Evolutionary conservation across 2,888 invertebrate species (phyloP).

Genomic region (Lithophane ornitopus): DNA sequence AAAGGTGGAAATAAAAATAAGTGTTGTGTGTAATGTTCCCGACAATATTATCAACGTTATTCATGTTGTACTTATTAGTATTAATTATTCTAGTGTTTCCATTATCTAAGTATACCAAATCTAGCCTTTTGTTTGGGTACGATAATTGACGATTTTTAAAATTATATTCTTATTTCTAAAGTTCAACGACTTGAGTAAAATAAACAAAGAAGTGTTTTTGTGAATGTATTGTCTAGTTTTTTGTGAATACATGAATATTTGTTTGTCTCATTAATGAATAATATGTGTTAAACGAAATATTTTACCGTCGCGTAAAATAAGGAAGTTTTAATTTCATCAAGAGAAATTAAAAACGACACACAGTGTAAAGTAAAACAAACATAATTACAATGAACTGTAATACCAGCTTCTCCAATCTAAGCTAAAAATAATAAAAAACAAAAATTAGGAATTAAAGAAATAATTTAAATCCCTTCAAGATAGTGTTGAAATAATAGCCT

Average conservation of each 20-base stretch:
- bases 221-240: slow-evolving; percentile 28
- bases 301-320: background rate
- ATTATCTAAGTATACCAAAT: slow-evolving; percentile 82
- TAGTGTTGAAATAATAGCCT: background rate
- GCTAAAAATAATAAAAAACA: background rate
- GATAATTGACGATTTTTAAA: slow-evolving; percentile 45
- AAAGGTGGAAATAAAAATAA: background rate
- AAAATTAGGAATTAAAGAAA: background rate
- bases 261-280: background rate
- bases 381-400: slow-evolving; percentile 10
- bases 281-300: background rate
- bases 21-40: slow-evolving; percentile 71
- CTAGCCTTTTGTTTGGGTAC: slow-evolving; percentile 59
- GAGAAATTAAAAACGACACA: background rate
- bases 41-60: slow-evolving; percentile 79
- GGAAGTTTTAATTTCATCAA: background rate
- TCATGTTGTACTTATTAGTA: slow-evolving; percentile 84
- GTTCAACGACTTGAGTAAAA: slow-evolving; percentile 27
- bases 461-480: background rate
- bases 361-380: slow-evolving; percentile 3
- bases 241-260: background rate
- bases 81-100: slow-evolving; percentile 84
- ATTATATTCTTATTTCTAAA: slow-evolving; percentile 12
- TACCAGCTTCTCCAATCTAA: background rate
- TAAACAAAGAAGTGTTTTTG: slow-evolving; percentile 26